phyloP scores from a whole-genome alignment of 2,888 invertebrate genomes.

The Artemia sinica region DNA sequence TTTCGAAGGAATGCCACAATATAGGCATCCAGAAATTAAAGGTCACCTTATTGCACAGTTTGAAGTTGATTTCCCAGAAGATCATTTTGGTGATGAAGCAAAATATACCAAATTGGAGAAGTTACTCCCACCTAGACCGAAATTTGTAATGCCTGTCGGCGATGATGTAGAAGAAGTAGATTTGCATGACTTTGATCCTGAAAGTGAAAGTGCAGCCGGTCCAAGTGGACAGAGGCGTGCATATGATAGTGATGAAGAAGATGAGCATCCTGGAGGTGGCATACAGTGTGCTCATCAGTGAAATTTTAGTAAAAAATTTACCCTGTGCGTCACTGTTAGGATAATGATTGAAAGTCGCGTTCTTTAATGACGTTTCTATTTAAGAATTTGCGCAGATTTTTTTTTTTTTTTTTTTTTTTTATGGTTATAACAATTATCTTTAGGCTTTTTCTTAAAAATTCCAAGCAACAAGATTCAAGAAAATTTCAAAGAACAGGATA shows the following conservation, averaged over 20 bases:
- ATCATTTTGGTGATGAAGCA: slow-evolving; percentile 52
- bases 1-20: slow-evolving; percentile 78
- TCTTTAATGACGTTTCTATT: too few relatives aligned
- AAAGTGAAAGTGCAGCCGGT: slow-evolving; percentile 35
- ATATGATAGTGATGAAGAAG: slow-evolving; percentile 48
- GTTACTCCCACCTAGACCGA: slow-evolving; percentile 52
- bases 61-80: slow-evolving; percentile 63
- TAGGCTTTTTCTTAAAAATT: too few relatives aligned
- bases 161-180: slow-evolving; percentile 74
- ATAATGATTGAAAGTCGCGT: too few relatives aligned
- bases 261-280: slow-evolving; percentile 40
- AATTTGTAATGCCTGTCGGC: slow-evolving; percentile 50
- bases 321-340: too few relatives aligned
- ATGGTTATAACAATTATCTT: too few relatives aligned
- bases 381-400: too few relatives aligned
- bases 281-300: slow-evolving; percentile 69
- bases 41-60: slow-evolving; percentile 76
- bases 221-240: slow-evolving; percentile 43
- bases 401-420: too few relatives aligned
- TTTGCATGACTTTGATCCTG: slow-evolving; percentile 51
- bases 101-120: slow-evolving; percentile 46
- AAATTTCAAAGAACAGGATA: too few relatives aligned
- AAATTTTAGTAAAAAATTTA: not conserved
- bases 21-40: slow-evolving; percentile 63
- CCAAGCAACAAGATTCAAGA: too few relatives aligned